Conservation (phyloP, 2,888 invertebrate genomes). For the Habrosyne pyritoides region DNA sequence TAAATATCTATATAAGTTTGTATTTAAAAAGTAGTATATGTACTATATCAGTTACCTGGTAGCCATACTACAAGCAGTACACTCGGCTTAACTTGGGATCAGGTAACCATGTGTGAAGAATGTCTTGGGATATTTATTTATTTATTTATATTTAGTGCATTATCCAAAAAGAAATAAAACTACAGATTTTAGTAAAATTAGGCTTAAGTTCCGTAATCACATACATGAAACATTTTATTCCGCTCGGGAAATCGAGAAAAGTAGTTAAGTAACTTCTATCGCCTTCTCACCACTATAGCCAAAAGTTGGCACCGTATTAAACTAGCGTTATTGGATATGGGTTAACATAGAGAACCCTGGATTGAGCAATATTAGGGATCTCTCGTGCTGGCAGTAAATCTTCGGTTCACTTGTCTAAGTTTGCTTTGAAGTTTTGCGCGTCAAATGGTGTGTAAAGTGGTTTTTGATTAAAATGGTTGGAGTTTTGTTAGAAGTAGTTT, state of each 20-base stretch:
- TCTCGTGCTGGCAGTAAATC: constrained; percentile 1
- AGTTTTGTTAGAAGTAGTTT: too few relatives aligned
- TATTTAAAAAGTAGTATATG: too few relatives aligned
- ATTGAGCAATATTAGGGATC: not conserved
- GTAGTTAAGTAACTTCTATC: not conserved
- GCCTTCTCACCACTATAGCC: not conserved
- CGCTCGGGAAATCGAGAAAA: too few relatives aligned
- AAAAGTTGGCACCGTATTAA: not conserved
- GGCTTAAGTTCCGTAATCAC: too few relatives aligned
- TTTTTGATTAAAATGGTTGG: not conserved
- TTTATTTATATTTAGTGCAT: not conserved
- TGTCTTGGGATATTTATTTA: too few relatives aligned
- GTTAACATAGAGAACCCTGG: not conserved
- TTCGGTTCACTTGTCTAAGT: not conserved
- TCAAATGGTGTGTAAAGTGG: not conserved
- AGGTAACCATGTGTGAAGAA: too few relatives aligned
- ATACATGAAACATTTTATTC: too few relatives aligned
- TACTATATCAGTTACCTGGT: too few relatives aligned
- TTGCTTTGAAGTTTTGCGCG: not conserved
- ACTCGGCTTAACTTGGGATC: too few relatives aligned
- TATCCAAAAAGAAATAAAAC: not conserved
- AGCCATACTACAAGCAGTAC: too few relatives aligned
- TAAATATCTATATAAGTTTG: too few relatives aligned
- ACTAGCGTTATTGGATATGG: not conserved
- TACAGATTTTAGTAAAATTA: too few relatives aligned